A percentile compares a stretch with the other conserved stretches of the same genome.
Conservation (phyloP, 2,113 vertebrate species). For the Hemibagrus wyckioides region DNA sequence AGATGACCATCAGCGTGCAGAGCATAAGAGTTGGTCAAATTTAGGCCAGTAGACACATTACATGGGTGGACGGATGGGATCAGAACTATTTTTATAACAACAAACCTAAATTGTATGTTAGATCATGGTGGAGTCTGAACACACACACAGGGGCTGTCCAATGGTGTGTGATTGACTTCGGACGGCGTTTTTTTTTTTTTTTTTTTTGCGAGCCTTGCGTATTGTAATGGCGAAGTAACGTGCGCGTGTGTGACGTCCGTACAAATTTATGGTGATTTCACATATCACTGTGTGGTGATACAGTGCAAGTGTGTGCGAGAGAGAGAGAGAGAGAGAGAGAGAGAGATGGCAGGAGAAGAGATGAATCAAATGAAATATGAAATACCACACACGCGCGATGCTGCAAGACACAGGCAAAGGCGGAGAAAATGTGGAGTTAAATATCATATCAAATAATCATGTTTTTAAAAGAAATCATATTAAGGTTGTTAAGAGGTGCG, state of each 20-base stretch:
- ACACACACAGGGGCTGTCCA: conserved; percentile 3
- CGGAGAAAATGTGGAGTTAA: conserved; percentile 58
- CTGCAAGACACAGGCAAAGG: conserved; percentile 52
- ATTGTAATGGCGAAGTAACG: conserved; percentile 17
- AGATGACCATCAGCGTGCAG: conserved; percentile 8
- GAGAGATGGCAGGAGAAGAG: conserved; percentile 17
- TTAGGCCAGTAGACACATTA: background rate
- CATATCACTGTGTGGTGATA: conserved; percentile 17
- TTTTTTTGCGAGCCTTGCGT: background rate
- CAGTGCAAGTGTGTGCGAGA: background rate
- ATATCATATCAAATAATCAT: conserved; percentile 65
- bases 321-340: conserved; percentile 10
- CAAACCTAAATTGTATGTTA: conserved; percentile 24
- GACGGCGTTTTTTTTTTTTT: background rate
- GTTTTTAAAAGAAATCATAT: conserved; percentile 68
- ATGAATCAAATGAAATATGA: conserved; percentile 53
- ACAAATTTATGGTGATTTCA: conserved; percentile 29
- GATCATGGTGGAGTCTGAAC: conserved; percentile 20
- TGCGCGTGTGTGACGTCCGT: conserved; percentile 9
- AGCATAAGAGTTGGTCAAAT: conserved; percentile 9
- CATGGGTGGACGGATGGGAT: conserved; percentile 6
- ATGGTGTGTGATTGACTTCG: conserved; percentile 29
- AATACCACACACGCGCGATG: conserved; percentile 38
- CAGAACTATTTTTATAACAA: conserved; percentile 37
- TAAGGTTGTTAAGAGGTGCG: conserved; percentile 63